Evolutionary conservation across 2,888 invertebrate species (phyloP).

Genomic region (Nemotelus nigrinus): DNA sequence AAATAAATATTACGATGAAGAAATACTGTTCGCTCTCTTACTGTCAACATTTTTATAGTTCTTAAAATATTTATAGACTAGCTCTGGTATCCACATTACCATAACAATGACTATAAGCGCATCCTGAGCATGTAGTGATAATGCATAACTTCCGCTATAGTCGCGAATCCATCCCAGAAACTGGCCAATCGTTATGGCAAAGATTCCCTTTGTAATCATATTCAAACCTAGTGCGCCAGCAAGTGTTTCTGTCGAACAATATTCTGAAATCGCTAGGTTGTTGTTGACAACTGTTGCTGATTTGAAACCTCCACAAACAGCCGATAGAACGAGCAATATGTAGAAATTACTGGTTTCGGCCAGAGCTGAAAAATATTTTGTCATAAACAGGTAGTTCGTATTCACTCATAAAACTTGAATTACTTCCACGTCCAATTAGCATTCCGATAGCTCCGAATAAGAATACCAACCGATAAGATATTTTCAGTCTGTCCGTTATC

Average conservation of each 20-base stretch:
- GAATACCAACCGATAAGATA: conserved; percentile 72
- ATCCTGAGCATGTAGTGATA: conserved; percentile 74
- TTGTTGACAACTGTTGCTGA: conserved; percentile 79
- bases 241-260: conserved; percentile 70
- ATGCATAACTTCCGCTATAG: conserved; percentile 70
- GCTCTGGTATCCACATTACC: conserved; percentile 71
- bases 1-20: conserved; percentile 6
- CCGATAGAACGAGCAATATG: conserved; percentile 68
- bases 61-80: conserved; percentile 65
- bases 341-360: conserved; percentile 70
- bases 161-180: conserved; percentile 74
- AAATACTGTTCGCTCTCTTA: conserved; percentile 23
- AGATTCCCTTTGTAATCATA: conserved; percentile 77
- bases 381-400: not conserved
- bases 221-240: conserved; percentile 77
- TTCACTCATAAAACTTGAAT: not conserved
- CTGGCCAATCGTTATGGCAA: conserved; percentile 74
- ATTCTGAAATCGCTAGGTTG: conserved; percentile 75
- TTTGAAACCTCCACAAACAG: conserved; percentile 75
- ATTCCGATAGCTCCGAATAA: conserved; percentile 71
- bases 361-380: conserved; percentile 64
- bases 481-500: conserved; percentile 70
- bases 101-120: conserved; percentile 68
- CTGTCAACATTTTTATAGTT: not conserved
- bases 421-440: conserved; percentile 60